Evolutionary conservation across 2,113 vertebrate genomes (phyloP), one percentile per base, ranked within the genome.

Genomic region (Pangasianodon gigas): DNA sequence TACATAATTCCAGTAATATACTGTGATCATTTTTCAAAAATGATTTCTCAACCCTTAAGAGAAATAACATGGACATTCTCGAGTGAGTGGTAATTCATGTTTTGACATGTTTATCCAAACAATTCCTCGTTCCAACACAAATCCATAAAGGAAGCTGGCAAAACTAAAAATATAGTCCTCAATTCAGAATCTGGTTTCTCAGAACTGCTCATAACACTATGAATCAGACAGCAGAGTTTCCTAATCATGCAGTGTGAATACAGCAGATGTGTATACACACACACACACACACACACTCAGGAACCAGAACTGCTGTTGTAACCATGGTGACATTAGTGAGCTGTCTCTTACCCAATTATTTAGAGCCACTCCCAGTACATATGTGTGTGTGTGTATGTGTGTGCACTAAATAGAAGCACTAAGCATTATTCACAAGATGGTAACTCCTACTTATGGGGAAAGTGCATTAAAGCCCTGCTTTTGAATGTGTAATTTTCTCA

Each of bases 211-310:
- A 65, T 65, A 62, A 91, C 65, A 56, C 4, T 7, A 13, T 87
- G 60, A 65, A 69, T 65, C 62, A 81, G 86, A 69, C 48, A 86
- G 67, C 69, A 71, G 54, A 86, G 54, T 88, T 87, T 69, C 56
- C 18, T 69, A 54, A 77, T 41, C 26, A 69, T 44, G 58, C 32
- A 46, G 62, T 26, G 26, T 60, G 29, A 32, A 62, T 41, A 62
- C 29, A 75, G 9, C 75, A 32, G 24, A 69, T 69, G 71, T 75
- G 0, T 7, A 46, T 21, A 14, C 54, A 52, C 44, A 77, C 87
- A 77, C 67, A 58, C 87, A 24, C 79, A 75, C 65, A 84, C 81
- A 86, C 60, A 58, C 24, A 51, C 19, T 41, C 32, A 24, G 85
- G 26, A 54, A 88, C 18, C 51, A 84, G 54, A 67, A 19, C 24